Evolutionary conservation across 2,797 vertebrate species (phyloP), one percentile per base, ranked within the genome.

Genomic region (Diglossa cyanea): DNA sequence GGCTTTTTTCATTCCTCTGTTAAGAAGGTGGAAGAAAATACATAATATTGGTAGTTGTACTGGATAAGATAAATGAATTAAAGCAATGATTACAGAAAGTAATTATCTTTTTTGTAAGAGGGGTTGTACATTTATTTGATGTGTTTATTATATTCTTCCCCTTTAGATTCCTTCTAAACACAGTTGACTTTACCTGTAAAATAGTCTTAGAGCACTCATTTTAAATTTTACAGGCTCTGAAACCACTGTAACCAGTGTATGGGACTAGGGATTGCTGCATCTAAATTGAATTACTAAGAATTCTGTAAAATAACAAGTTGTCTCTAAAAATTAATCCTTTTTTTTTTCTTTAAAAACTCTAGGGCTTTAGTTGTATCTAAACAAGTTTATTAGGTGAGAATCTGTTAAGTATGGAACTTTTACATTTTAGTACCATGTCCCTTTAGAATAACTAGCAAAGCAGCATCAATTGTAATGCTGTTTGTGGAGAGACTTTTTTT

Each of bases 381-480:
- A 90, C 87, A 96, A 80, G 65, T 96, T 96, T 96, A 96, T 95
- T 95, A 86, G 95, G 96, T 96, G 96, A 96, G 96, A 96, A 96
- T 96, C 95, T 96, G 95, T 96, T 96, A 94, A 96, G 82, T 95
- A 93, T 96, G 79, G 87, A 95, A 95, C 85, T 95, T 91, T 80
- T 48, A 91, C 91, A n/a, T 95, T 96, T 96, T 96, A 96, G 84
- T 96, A 90, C 90, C 79, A 12, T 86, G 95, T 95, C 95, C 93
- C 94, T 93, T 94, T 86, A 96, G 94, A 95, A 90, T 95, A 95
- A 86, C 87, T 95, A 91, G 93, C 75, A 94, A 95, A 94, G 93
- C 93, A 91, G 82, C 76, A 94, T 95, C 95, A 91, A 93, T 96
- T 96, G 95, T 96, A 81, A 86, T 95, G 91, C 90, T 94, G 94